Evolutionary conservation across 2,113 vertebrate genomes (phyloP).

Genomic region (Melanotaenia duboulayi): DNA sequence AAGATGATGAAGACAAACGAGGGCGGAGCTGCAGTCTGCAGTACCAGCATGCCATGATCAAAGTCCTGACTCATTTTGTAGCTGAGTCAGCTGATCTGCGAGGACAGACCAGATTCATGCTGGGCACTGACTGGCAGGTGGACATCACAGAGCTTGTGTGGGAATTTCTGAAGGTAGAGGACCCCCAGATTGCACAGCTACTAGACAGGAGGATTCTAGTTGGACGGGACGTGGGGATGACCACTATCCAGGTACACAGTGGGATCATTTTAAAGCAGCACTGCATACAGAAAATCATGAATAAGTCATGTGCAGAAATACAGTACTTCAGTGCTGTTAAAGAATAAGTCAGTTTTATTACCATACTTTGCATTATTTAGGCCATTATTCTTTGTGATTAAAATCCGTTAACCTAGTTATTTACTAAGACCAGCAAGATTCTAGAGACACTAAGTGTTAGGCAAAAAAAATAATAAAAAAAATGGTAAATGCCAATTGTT

Average conservation of each 20-base stretch:
- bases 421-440: too few species aligned
- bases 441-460: too few species aligned
- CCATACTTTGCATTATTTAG: background rate
- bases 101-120: conserved; percentile 87
- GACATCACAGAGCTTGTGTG: conserved; percentile 93
- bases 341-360: background rate
- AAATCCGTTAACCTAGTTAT: background rate
- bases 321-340: background rate
- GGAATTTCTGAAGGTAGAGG: conserved; percentile 93
- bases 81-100: conserved; percentile 86
- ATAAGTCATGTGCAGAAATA: background rate
- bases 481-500: too few species aligned
- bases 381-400: too few species aligned
- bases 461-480: too few species aligned
- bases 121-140: conserved; percentile 92
- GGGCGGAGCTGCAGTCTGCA: conserved; percentile 91
- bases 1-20: conserved; percentile 91
- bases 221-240: conserved; percentile 91
- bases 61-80: conserved; percentile 94
- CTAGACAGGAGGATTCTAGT: conserved; percentile 87
- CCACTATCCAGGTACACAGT: conserved; percentile 89
- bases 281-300: background rate
- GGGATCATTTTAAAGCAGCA: background rate
- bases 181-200: conserved; percentile 87
- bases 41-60: conserved; percentile 92